Evolutionary conservation across 2,113 vertebrate species (phyloP).

Genomic region (Poecilia latipinna): DNA sequence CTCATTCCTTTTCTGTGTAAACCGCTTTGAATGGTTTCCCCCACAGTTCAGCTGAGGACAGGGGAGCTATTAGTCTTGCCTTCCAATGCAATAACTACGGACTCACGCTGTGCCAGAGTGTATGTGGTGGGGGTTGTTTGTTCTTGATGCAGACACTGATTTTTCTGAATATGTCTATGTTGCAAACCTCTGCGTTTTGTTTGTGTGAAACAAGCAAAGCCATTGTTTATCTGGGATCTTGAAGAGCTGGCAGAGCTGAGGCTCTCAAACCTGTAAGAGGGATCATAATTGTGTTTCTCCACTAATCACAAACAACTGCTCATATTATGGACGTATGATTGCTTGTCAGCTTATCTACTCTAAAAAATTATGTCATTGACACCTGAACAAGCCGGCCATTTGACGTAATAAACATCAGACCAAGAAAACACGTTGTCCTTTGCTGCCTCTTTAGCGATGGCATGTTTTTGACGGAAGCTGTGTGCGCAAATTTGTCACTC

Average conservation of each 20-base stretch:
- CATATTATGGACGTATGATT: background rate
- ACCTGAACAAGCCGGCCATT: too few species aligned
- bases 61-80: conserved; percentile 42
- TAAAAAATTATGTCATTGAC: background rate
- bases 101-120: conserved; percentile 39
- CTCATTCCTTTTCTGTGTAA: conserved; percentile 36
- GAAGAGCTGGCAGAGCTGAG: conserved; percentile 12
- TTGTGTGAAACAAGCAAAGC: conserved; percentile 27
- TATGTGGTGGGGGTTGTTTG: conserved; percentile 43
- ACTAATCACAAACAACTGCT: background rate
- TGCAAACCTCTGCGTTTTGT: conserved; percentile 2
- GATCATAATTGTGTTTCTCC: conserved; percentile 45
- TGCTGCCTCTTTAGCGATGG: too few species aligned
- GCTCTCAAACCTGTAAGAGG: conserved; percentile 35
- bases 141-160: conserved; percentile 43
- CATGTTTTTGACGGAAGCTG: too few species aligned
- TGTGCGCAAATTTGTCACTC: too few species aligned
- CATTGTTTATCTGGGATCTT: conserved; percentile 42
- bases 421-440: too few species aligned
- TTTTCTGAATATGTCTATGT: conserved; percentile 4
- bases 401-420: too few species aligned
- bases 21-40: conserved; percentile 39
- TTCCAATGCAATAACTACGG: conserved; percentile 52
- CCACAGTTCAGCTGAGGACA: conserved; percentile 72
- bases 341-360: background rate